A percentile compares a stretch with the other conserved stretches of the same genome.
These are phyloP conservation scores for Apteryx owenii DNA, from an alignment of 2,113 vertebrate species.

Conservation along the genomic window DNA sequence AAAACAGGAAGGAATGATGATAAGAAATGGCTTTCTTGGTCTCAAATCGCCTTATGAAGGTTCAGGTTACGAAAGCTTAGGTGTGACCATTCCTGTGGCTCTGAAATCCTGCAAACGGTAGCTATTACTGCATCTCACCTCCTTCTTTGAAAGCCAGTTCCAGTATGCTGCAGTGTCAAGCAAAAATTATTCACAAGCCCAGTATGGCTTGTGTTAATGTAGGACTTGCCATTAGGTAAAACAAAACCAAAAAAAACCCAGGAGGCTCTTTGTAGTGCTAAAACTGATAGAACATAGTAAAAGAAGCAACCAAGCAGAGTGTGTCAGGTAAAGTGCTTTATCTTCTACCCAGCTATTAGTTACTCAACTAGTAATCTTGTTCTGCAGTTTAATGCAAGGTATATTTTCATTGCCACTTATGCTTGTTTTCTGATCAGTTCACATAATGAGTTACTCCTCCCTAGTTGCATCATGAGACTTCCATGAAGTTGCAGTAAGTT, in stretches of 20 bases:
- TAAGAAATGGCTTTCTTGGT: not conserved
- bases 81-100: not conserved
- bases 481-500: slow-evolving; percentile 25
- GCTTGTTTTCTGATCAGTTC: not conserved
- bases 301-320: not conserved
- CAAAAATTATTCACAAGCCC: not conserved
- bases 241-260: not conserved
- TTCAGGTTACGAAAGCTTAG: not conserved
- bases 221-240: not conserved
- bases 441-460: slow-evolving; percentile 6
- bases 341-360: not conserved
- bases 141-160: not conserved
- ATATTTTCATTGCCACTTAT: not conserved
- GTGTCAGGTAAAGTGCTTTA: not conserved
- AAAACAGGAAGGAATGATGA: not conserved
- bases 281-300: not conserved
- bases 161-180: rapidly evolving
- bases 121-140: not conserved
- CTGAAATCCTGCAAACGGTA: rapidly evolving
- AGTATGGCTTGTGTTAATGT: not conserved
- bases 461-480: slow-evolving; percentile 40
- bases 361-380: not conserved
- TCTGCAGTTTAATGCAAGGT: not conserved
- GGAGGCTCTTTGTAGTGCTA: not conserved
- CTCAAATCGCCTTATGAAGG: not conserved